A percentile compares a stretch with the other conserved stretches of the same genome.
phyloP scores from a whole-genome alignment of 2,113 vertebrate species.

The Cyanocitta stelleri region DNA sequence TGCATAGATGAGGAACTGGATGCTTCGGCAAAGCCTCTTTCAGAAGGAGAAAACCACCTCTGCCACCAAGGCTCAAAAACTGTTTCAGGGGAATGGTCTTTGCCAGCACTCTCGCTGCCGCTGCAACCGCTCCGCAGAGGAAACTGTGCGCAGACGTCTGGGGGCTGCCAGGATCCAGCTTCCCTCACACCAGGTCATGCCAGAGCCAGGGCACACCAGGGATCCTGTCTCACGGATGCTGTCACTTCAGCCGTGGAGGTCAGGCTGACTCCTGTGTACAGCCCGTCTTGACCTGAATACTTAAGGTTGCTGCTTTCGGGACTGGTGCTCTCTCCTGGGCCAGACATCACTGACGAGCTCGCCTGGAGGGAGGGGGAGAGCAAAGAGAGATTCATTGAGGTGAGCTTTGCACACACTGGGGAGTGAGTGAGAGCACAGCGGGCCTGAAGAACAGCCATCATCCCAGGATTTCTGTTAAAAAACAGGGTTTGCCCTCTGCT shows the following conservation, averaged over 20 bases:
- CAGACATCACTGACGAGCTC: constrained; percentile 83
- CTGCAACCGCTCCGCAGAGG: neutral
- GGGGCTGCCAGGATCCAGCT: constrained; percentile 37
- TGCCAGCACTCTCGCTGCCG: constrained; percentile 26
- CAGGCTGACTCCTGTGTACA: constrained; percentile 88
- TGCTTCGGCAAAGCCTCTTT: constrained; percentile 40
- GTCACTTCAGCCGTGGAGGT: constrained; percentile 85
- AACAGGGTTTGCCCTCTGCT: neutral
- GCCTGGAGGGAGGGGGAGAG: constrained; percentile 65
- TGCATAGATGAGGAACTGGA: constrained; percentile 58
- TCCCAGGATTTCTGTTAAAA: neutral
- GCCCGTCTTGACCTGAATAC: constrained; percentile 87
- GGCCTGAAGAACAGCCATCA: neutral
- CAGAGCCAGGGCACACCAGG: constrained; percentile 93
- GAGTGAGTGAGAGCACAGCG: rapidly evolving
- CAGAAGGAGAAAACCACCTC: constrained; percentile 26
- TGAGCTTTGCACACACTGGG: neutral
- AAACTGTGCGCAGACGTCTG: neutral
- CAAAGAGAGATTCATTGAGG: neutral
- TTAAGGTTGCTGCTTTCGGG: constrained; percentile 82
- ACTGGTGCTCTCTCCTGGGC: constrained; percentile 78
- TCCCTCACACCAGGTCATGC: constrained; percentile 73
- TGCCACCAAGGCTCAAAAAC: constrained; percentile 69
- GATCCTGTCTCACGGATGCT: constrained; percentile 85
- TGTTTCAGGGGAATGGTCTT: constrained; percentile 49